Conservation (phyloP, 2,797 vertebrate species). For the Oreortyx pictus region DNA sequence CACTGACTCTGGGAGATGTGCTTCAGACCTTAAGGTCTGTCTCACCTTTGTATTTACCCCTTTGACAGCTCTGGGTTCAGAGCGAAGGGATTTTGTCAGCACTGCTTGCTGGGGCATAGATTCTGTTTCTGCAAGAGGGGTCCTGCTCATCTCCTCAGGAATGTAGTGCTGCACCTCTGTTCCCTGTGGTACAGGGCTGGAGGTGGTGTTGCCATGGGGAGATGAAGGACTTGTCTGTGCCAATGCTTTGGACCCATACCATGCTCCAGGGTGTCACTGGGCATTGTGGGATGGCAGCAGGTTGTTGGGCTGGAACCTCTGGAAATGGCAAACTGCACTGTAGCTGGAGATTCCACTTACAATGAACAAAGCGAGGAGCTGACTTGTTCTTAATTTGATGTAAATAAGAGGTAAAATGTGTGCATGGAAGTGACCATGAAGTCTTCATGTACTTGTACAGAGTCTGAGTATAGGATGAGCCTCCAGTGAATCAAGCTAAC, state of each 20-base stretch:
- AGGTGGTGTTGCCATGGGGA: not conserved
- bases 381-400: not conserved
- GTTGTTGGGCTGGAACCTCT: not conserved
- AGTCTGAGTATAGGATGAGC: not conserved
- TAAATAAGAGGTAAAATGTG: not conserved
- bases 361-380: not conserved
- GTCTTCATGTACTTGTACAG: not conserved
- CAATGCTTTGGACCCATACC: not conserved
- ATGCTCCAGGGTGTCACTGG: not conserved
- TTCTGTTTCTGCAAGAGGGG: not conserved
- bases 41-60: not conserved
- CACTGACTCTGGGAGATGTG: not conserved
- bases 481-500: not conserved
- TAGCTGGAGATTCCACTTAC: not conserved
- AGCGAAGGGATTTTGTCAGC: not conserved
- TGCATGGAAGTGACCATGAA: not conserved
- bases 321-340: not conserved
- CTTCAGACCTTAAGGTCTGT: not conserved
- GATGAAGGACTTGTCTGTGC: not conserved
- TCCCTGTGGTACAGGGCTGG: not conserved
- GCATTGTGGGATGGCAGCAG: not conserved
- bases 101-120: not conserved
- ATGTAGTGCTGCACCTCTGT: rapidly evolving
- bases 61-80: not conserved
- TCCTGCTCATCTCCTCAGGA: not conserved